Base-by-base conservation (phyloP, 2,888 invertebrate species). In the Cosmopolites sordidus region DNA sequence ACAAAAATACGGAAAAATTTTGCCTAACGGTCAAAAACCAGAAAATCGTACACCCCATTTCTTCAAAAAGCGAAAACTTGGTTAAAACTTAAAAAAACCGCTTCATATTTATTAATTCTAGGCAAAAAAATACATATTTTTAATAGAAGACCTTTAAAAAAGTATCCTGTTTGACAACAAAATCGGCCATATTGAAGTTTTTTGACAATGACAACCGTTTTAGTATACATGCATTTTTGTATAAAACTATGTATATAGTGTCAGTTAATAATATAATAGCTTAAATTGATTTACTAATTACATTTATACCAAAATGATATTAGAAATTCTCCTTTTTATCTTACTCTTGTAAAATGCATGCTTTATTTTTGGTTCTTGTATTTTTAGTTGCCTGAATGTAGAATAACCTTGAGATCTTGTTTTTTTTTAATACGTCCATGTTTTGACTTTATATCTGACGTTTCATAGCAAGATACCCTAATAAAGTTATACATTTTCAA, bases 81-180 rank as follows among this genome's bases (percentile, higher is more conserved):
- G 4, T 22, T 5, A 22, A 22, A 22, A 22, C 4, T 2, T n/a
- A 33, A n/a, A 4, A 12, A 33, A 12, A 33, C 5, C 11, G 11
- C 4, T 11, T 33, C 33, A 33, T 33, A 12, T 4, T 33, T 33
- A 33, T 33, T 6, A 33, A 11, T 11, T n/a, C 11, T 12, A 9
- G 5, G 3, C 3, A 33, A 5, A 33, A 33, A 33, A 22, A 9
- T 33, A 6, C 2, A 3, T 33, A 33, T 4, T 33, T 33, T n/a
- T 33, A 6, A 33, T 33, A 12, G 27, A 6, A 27, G 33, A 33
- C 33, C 33, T 49, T 43, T 37, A 49, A 49, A 43, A 33, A 33
- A 33, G 18, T 14, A 41, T 18, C 18, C 3, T 37, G 48, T 49
- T 49, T 49, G 43, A 49, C 49, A 49, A 49, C 43, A 49, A 49